Conservation (phyloP, 2,113 vertebrate species). For the Candoia aspera region DNA sequence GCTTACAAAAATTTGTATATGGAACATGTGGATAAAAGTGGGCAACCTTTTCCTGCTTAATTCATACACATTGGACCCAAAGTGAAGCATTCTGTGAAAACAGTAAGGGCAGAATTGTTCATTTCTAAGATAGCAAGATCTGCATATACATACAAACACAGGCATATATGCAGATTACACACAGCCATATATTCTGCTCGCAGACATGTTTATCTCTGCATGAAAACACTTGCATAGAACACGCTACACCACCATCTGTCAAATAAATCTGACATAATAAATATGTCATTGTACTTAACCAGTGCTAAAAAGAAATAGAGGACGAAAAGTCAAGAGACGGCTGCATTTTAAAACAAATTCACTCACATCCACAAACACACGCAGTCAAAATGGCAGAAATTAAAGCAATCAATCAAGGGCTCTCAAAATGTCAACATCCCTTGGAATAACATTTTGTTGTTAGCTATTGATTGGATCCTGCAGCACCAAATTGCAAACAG, state of each 20-base stretch:
- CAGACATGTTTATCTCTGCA: conserved; percentile 46
- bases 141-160: conserved; percentile 36
- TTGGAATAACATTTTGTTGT: conserved; percentile 75
- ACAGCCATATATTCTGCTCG: conserved; percentile 11
- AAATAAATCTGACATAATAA: conserved; percentile 75
- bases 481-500: conserved; percentile 69
- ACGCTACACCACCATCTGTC: conserved; percentile 60
- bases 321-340: conserved; percentile 67
- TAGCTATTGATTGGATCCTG: conserved; percentile 72
- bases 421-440: conserved; percentile 61
- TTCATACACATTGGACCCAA: neutral
- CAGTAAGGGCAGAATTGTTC: neutral
- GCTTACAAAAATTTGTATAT: neutral
- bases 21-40: neutral
- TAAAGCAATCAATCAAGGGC: conserved; percentile 75
- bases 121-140: neutral
- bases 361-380: conserved; percentile 18
- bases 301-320: conserved; percentile 63
- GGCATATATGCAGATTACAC: conserved; percentile 22
- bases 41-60: neutral
- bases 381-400: conserved; percentile 71
- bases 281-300: conserved; percentile 75
- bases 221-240: conserved; percentile 62
- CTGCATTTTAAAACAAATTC: conserved; percentile 37
- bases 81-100: neutral